These are phyloP conservation scores for Margaritifera margaritifera DNA, from an alignment of 2,888 invertebrate species.

Conservation along the genomic window DNA sequence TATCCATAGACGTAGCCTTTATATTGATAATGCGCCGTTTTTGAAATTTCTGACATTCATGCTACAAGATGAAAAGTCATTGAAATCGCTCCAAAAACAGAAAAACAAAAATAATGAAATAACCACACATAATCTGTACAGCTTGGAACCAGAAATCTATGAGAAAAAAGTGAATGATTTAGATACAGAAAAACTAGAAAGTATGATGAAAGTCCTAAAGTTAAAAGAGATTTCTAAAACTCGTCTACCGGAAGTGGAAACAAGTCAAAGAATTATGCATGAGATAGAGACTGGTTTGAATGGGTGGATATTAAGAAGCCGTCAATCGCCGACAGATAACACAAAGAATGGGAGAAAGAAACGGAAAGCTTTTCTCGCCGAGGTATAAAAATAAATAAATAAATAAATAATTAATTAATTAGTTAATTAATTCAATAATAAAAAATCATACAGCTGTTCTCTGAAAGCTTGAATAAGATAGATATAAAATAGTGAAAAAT, in stretches of 20 bases:
- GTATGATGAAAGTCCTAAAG: slow-evolving; percentile 43
- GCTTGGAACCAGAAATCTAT: slow-evolving; percentile 6
- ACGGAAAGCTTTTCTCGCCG: no score
- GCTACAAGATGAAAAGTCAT: slow-evolving; percentile 44
- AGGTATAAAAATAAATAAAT: no score
- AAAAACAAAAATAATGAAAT: slow-evolving; percentile 32
- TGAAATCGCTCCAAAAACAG: slow-evolving; percentile 28
- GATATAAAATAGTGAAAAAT: no score
- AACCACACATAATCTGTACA: no score
- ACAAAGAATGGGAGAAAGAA: no score
- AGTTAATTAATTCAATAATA: no score
- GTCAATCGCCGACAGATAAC: no score
- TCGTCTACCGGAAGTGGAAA: slow-evolving; percentile 39
- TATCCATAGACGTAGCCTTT: slow-evolving; percentile 49
- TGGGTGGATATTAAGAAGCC: slow-evolving; percentile 21
- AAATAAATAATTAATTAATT: no score
- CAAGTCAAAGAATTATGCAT: slow-evolving; percentile 35
- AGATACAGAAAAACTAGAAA: slow-evolving; percentile 33
- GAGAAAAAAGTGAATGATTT: slow-evolving; percentile 18
- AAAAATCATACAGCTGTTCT: no score
- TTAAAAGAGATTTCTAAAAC: slow-evolving; percentile 27
- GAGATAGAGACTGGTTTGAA: slow-evolving; percentile 38
- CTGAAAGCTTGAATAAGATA: no score
- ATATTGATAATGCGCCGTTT: slow-evolving; percentile 41
- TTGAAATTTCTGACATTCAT: slow-evolving; percentile 59